phyloP scores from a whole-genome alignment of 1,140 invertebrate species.

The Sesamia nonagrioides region DNA sequence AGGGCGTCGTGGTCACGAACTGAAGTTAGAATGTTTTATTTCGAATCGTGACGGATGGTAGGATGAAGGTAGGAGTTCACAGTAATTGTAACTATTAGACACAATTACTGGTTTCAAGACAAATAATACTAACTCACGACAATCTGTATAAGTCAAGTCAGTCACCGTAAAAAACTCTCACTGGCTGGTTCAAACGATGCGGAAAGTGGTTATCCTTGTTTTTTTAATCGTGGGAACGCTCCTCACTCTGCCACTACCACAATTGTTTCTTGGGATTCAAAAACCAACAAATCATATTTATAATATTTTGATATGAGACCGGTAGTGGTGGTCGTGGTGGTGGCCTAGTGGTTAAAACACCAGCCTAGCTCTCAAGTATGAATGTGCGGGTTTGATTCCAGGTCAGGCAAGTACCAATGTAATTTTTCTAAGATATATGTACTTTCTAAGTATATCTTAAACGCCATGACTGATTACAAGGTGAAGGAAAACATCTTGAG shows the following conservation, averaged over 20 bases:
- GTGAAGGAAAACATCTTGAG: no score
- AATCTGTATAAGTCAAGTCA: slow-evolving; percentile 37
- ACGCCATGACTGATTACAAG: no score
- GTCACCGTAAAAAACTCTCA: slow-evolving; percentile 16
- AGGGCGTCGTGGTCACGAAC: slow-evolving; percentile 62
- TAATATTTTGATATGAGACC: neutral
- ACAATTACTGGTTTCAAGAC: slow-evolving; percentile 55
- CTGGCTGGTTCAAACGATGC: slow-evolving; percentile 21
- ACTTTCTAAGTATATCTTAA: no score
- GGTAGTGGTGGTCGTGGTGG: no score
- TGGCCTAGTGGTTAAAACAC: no score
- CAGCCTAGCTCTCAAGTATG: no score
- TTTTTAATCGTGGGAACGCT: slow-evolving; percentile 29
- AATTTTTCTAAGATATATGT: no score
- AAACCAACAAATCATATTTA: neutral
- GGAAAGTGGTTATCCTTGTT: slow-evolving; percentile 40
- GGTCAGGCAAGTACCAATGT: no score
- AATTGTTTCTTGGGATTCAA: neutral
- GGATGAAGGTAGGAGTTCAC: slow-evolving; percentile 60
- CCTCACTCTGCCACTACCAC: neutral
- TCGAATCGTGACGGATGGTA: slow-evolving; percentile 59
- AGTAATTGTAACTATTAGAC: slow-evolving; percentile 57
- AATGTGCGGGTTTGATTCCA: no score
- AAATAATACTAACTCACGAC: slow-evolving; percentile 38
- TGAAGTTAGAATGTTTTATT: slow-evolving; percentile 52